Evolutionary conservation across 1,140 invertebrate genomes (phyloP), one percentile per base, ranked within the genome.

Genomic region (Nebria ingens): DNA sequence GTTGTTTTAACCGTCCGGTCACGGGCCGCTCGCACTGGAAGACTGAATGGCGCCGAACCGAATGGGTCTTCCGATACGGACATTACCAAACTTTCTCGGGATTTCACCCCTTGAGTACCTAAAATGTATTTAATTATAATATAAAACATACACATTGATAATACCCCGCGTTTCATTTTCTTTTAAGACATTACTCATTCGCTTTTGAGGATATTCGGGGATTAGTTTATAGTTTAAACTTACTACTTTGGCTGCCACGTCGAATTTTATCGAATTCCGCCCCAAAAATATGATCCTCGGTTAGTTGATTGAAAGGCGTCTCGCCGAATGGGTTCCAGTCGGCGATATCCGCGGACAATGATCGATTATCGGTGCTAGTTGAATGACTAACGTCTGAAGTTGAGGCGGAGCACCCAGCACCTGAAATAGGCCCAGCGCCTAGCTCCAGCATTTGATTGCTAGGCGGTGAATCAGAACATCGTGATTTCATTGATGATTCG

Each of bases 301-400:
- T 85, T 69, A 88, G 78, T 63, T 83, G 79, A 67, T 77, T 81
- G 66, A 89, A 89, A n/a, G 80, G 79, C 22, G 78, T 72, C 65
- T 87, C 84, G 64, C 84, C 85, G 65, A 91, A 91, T 19, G 88
- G 89, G 77, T 91, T 91, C 87, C 87, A 91, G 59, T 85, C 81
- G 1, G 76, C 76, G 19, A 85, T 75, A 61, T 82, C 79, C 20
- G 75, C 76, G 52, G 80, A 84, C 21, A 84, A 64, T 29, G 79
- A 81, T 63, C 79, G 72, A 59, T 69, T 73, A 64, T 77, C 73
- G 12, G 66, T 61, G 52, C 72, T 72, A 12, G 76, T 2, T 64
- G 66, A 52, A 58, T 23, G 55, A 55, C 63, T 64, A n/a, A 68
- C 58, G 53, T 69, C 64, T 19, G 60, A 62, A n/a, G 61, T 66